A percentile compares a stretch with the other conserved stretches of the same genome.
Evolutionary conservation across 2,888 invertebrate species (phyloP).

Genomic region (Parnassius glacialis): DNA sequence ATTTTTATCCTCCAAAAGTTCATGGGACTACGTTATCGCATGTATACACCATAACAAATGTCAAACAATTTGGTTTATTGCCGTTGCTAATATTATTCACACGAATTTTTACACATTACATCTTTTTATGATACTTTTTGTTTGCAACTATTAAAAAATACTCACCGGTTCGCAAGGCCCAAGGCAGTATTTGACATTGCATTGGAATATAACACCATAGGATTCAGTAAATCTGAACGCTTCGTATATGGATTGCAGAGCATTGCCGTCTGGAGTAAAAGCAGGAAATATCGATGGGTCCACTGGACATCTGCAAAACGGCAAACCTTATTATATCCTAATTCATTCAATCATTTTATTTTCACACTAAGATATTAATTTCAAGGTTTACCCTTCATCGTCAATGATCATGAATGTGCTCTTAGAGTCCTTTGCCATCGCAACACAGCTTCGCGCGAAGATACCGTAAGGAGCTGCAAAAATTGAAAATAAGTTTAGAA

Average conservation of each 20-base stretch:
- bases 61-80: conserved; percentile 12
- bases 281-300: conserved; percentile 97
- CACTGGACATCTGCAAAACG: conserved; percentile 87
- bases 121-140: conserved; percentile 16
- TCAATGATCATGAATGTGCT: conserved; percentile 98
- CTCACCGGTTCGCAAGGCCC: conserved; percentile 96
- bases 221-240: conserved; percentile 98
- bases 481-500: conserved; percentile 27
- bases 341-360: neutral
- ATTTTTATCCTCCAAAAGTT: neutral
- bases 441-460: conserved; percentile 96
- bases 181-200: conserved; percentile 97
- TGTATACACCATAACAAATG: conserved; percentile 20
- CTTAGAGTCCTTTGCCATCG: conserved; percentile 98
- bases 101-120: conserved; percentile 24
- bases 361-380: neutral
- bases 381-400: conserved; percentile 89
- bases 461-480: conserved; percentile 95
- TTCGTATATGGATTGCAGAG: conserved; percentile 94
- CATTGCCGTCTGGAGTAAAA: conserved; percentile 94
- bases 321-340: too few relatives aligned
- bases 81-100: conserved; percentile 21
- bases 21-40: neutral
- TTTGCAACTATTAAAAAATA: conserved; percentile 31
- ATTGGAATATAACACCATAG: conserved; percentile 98